Percentiles rank a stretch among this genome's conserved stretches.
Conservation (phyloP, 2,797 vertebrate species). For the Acipenser ruthenus region DNA sequence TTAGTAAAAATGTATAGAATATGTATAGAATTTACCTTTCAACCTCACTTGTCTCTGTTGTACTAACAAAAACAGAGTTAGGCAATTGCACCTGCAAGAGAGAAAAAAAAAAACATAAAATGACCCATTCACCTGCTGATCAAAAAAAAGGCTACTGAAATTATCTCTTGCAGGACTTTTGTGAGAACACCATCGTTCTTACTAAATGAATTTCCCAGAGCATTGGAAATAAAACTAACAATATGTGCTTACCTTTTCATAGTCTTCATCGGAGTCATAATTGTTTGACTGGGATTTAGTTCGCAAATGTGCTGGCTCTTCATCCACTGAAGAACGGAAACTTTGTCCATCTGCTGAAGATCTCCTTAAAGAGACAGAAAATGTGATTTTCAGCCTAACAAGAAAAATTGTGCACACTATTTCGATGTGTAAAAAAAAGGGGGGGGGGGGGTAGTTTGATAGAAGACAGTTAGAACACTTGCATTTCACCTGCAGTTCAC, state of each 20-base stretch:
- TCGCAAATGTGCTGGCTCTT: conserved; percentile 41
- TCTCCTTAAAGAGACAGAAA: conserved; percentile 63
- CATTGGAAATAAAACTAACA: too few relatives aligned
- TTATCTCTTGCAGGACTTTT: too few relatives aligned
- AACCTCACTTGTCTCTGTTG: conserved; percentile 72
- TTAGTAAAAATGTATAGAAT: neutral
- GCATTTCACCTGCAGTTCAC: too few relatives aligned
- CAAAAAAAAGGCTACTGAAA: too few relatives aligned
- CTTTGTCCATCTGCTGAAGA: conserved; percentile 85
- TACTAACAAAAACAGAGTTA: conserved; percentile 76
- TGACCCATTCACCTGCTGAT: too few relatives aligned
- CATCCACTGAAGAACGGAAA: conserved; percentile 64
- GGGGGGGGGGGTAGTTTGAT: too few relatives aligned
- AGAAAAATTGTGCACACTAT: too few relatives aligned
- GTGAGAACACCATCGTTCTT: too few relatives aligned
- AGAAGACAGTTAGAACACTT: too few relatives aligned
- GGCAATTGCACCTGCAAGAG: conserved; percentile 75
- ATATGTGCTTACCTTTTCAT: conserved; percentile 72
- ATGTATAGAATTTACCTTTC: conserved; percentile 66
- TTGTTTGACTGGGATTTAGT: conserved; percentile 7
- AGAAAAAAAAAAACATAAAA: neutral
- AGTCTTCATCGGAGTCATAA: conserved; percentile 68
- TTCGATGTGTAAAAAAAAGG: too few relatives aligned
- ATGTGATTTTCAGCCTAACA: too few relatives aligned
- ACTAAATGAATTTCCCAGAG: too few relatives aligned